These are phyloP conservation scores for Endomychus coccineus DNA, from an alignment of 2,888 invertebrate genomes.

Conservation along the genomic window DNA sequence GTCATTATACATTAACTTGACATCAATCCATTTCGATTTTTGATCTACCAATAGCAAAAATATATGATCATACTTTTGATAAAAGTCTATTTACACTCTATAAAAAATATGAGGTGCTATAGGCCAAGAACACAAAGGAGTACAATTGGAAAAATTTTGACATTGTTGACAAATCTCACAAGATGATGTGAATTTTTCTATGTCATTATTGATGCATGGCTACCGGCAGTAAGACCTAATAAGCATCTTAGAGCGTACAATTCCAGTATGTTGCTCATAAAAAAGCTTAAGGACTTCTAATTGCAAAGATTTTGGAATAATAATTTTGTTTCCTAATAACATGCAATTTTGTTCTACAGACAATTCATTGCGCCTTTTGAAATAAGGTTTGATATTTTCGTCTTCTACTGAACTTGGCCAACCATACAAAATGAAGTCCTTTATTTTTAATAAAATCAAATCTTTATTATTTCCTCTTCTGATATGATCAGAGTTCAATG, in stretches of 20 bases:
- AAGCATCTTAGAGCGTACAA: no score
- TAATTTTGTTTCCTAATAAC: conserved; percentile 16
- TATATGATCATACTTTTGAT: conserved; percentile 10
- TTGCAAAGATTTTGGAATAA: conserved; percentile 16
- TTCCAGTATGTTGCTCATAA: no score
- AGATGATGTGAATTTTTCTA: conserved; percentile 18
- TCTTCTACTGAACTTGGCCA: no score
- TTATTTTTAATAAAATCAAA: conserved; percentile 11
- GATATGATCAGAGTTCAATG: conserved; percentile 10
- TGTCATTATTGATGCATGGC: conserved; percentile 18
- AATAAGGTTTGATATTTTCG: no score
- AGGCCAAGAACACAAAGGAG: no score
- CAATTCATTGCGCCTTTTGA: conserved; percentile 15
- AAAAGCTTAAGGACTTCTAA: conserved; percentile 17
- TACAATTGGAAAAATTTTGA: no score
- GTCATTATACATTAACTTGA: conserved; percentile 21
- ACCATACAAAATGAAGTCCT: conserved; percentile 16
- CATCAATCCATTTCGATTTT: conserved; percentile 24
- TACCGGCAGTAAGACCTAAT: conserved; percentile 22
- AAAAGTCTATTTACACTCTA: no score
- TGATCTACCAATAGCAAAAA: conserved; percentile 21
- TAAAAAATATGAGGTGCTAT: no score
- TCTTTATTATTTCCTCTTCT: conserved; percentile 5
- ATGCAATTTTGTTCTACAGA: conserved; percentile 20
- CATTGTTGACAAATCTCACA: conserved; percentile 21